These are phyloP conservation scores for Podarcis siculus DNA, from an alignment of 2,797 vertebrate genomes.

Conservation along the genomic window DNA sequence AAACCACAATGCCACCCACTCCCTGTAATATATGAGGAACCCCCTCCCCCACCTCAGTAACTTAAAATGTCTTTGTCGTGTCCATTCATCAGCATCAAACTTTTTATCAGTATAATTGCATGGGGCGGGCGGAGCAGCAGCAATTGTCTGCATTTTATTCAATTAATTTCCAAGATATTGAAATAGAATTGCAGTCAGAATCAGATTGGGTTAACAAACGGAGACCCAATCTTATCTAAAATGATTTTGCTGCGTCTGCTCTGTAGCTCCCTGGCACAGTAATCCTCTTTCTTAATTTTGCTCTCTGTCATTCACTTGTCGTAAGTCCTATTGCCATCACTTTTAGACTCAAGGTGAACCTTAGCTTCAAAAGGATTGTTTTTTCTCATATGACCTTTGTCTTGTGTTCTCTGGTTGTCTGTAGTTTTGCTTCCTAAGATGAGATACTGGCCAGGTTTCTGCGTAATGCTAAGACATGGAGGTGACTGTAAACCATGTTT, in stretches of 20 bases:
- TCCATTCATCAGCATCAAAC: slow-evolving; percentile 46
- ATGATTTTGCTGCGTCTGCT: background rate
- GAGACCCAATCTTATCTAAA: slow-evolving; percentile 22
- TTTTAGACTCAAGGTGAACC: slow-evolving; percentile 46
- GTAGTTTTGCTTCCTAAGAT: background rate
- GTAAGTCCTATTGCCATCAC: slow-evolving; percentile 37
- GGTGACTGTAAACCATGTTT: too few species aligned
- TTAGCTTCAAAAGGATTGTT: slow-evolving; percentile 27
- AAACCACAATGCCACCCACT: too few species aligned
- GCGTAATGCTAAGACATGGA: too few species aligned
- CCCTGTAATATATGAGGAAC: background rate
- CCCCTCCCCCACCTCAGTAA: background rate
- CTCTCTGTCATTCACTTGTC: slow-evolving; percentile 58
- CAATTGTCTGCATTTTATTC: background rate
- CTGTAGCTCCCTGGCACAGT: slow-evolving; percentile 32
- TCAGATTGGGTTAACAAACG: slow-evolving; percentile 23
- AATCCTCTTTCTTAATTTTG: slow-evolving; percentile 59
- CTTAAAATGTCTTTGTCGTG: slow-evolving; percentile 18
- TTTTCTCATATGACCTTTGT: background rate
- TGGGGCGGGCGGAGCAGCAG: slow-evolving; percentile 20
- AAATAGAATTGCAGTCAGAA: slow-evolving; percentile 38
- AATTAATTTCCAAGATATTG: background rate
- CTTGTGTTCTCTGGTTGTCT: background rate
- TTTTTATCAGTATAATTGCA: slow-evolving; percentile 58
- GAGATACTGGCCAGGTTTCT: background rate